Conservation (phyloP, 2,888 invertebrate genomes). For the Ormyrus nitidulus region DNA sequence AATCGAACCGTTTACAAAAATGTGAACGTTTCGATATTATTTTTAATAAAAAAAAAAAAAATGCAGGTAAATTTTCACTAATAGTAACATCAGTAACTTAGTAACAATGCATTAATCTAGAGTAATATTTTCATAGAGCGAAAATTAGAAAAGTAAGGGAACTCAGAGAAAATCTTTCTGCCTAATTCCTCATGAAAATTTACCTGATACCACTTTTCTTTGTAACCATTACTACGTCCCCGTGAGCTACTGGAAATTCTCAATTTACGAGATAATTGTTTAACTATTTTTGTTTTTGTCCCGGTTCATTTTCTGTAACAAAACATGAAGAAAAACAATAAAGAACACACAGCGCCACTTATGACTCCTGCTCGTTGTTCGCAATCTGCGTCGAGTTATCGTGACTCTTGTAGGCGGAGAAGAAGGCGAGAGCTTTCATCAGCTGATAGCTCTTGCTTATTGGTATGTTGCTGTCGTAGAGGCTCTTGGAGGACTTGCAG, state of each 20-base stretch:
- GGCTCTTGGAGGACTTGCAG: conserved; percentile 86
- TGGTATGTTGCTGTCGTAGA: conserved; percentile 93
- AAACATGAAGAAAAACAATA: conserved; percentile 4
- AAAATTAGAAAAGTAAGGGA: background rate
- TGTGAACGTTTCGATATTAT: conserved; percentile 6
- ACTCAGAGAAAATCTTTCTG: background rate
- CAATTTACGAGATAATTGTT: background rate
- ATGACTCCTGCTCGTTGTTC: conserved; percentile 50
- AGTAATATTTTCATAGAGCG: background rate
- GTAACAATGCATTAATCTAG: background rate
- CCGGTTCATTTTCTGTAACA: background rate
- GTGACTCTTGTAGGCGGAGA: conserved; percentile 88
- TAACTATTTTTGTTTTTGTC: background rate
- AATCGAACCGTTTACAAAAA: conserved; percentile 11
- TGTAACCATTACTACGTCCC: conserved; percentile 16
- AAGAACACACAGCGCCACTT: conserved; percentile 2
- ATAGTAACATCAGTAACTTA: background rate
- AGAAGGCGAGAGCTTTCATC: conserved; percentile 93
- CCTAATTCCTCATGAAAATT: conserved; percentile 17
- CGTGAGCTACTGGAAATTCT: conserved; percentile 23
- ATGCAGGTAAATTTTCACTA: conserved; percentile 24
- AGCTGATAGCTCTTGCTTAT: conserved; percentile 94
- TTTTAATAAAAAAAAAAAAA: background rate
- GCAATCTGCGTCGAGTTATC: conserved; percentile 65
- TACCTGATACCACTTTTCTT: conserved; percentile 7